phyloP scores from a whole-genome alignment of 2,797 vertebrate species.

The Microchirus variegatus region DNA sequence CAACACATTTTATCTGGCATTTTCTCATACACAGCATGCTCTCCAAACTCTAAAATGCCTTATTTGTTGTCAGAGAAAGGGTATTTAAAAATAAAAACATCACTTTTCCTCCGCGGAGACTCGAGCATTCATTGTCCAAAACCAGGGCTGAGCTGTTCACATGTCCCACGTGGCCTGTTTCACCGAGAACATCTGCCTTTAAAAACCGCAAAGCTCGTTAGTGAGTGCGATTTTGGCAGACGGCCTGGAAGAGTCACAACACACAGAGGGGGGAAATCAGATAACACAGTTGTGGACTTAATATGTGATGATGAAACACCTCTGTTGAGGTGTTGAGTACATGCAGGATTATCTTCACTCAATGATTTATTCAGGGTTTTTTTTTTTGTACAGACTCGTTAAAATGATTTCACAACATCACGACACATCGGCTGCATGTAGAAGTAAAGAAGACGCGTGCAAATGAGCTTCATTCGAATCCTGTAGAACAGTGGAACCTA shows the following conservation, averaged over 20 bases:
- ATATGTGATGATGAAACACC: constrained; percentile 6
- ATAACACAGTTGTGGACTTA: constrained; percentile 14
- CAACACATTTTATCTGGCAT: constrained; percentile 1
- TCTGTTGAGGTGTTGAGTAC: constrained; percentile 16
- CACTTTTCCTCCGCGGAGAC: constrained; percentile 12
- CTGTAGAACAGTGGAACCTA: constrained; percentile 1
- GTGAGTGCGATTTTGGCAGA: constrained; percentile 39
- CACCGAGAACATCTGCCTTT: constrained; percentile 53
- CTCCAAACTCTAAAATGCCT: constrained; percentile 12
- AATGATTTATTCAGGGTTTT: constrained; percentile 35
- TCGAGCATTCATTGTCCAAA: constrained; percentile 13
- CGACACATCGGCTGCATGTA: background rate
- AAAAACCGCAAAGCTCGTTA: constrained; percentile 23
- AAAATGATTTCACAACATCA: constrained; percentile 43
- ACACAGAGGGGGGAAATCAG: background rate
- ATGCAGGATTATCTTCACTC: constrained; percentile 25
- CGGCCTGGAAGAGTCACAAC: constrained; percentile 32
- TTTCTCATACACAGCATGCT: constrained; percentile 26
- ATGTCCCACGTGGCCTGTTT: constrained; percentile 30
- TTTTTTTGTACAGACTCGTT: constrained; percentile 40
- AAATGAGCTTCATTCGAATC: constrained; percentile 10
- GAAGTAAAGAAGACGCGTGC: constrained; percentile 11
- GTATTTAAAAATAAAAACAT: constrained; percentile 1
- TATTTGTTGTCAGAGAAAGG: constrained; percentile 23
- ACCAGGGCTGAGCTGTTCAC: constrained; percentile 24